Base-by-base conservation (phyloP, 2,797 vertebrate genomes). In the Rachycentron canadum region DNA sequence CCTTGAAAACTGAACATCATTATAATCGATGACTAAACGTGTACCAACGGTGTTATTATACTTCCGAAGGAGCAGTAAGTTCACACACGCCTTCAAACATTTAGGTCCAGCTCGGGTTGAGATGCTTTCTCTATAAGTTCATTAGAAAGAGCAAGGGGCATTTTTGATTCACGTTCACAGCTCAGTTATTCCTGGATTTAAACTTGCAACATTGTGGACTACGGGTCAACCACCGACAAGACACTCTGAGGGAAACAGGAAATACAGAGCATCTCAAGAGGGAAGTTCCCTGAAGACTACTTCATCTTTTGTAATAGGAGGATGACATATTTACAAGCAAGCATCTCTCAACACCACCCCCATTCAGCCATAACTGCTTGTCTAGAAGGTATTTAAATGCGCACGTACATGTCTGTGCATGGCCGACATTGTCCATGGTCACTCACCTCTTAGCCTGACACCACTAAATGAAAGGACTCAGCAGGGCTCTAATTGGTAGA, bases 401-500 rank as follows among this genome's bases (percentile, higher is more conserved):
- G 12, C 47, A 21, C 55, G 28, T 28, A 19, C 36, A 50, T 9
- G 41, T 32, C n/a, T 56, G 5, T 59, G 53, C 7, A 11, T 23
- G 57, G 34, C 5, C 7, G 11, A 47, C 19, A 16, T 12, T 34
- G 69, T 19, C 43, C 17, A n/a, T 55, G 63, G 73, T 84, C 73
- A 85, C 72, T 83, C 65, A 64, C 69, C 70, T 78, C 68, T 85
- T 68, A 59, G 45, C 28, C 41, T 68, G 53, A 83, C 73, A 81
- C 75, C 62, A 78, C 32, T 40, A 38, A 88, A 89, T 83, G 50
- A 86, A 60, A 84, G 74, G 74, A 67, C 62, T 62, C 70, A 47
- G 66, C 67, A 4, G 72, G 78, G 38, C 43, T 75, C 25, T 86
- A 89, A 92, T 86, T 86, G 73, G 34, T 71, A 41, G 56, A 49